Evolutionary conservation across 2,888 invertebrate genomes (phyloP), one percentile per base, ranked within the genome.

Genomic region (Therioaphis trifolii): DNA sequence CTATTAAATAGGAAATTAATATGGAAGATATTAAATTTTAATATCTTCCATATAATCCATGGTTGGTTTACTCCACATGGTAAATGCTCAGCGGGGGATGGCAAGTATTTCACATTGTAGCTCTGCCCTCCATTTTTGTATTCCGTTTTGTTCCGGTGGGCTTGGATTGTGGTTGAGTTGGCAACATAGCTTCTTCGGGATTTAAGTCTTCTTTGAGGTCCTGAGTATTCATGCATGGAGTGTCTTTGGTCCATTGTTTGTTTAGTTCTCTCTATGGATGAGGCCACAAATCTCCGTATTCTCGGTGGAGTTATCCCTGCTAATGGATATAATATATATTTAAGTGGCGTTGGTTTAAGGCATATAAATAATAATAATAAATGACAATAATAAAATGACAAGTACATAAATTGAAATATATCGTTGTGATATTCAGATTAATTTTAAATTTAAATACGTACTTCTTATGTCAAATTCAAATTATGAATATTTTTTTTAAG

Each of bases 321-420:
- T 69, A 69, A 69, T 69, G 69, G 43, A 46, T 69, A 69, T 35
- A n/a, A n/a, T n/a, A 69, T 69, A n/a, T 69, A 69, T 40, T 21
- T 69, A 40, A 29, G 43, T 69, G 46, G 69, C 69, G 14, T 69
- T 24, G 69, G 11, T 46, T 69, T 46, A 43, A 69, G 46, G 12
- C 46, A 69, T 69, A n/a, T n/a, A n/a, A n/a, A n/a, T n/a, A n/a
- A n/a, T n/a, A n/a, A n/a, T n/a, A n/a, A n/a, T n/a, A n/a, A n/a
- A n/a, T n/a, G n/a, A n/a, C n/a, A n/a, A n/a, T n/a, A n/a, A n/a
- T n/a, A n/a, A n/a, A n/a, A n/a, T n/a, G n/a, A n/a, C n/a, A n/a
- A n/a, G n/a, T n/a, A n/a, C n/a, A n/a, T n/a, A n/a, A n/a, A n/a
- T n/a, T n/a, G n/a, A n/a, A n/a, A n/a, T n/a, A n/a, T n/a, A n/a